A percentile compares a stretch with the other conserved stretches of the same genome.
phyloP scores from a whole-genome alignment of 2,888 invertebrate genomes.

The Phengaris alcon region DNA sequence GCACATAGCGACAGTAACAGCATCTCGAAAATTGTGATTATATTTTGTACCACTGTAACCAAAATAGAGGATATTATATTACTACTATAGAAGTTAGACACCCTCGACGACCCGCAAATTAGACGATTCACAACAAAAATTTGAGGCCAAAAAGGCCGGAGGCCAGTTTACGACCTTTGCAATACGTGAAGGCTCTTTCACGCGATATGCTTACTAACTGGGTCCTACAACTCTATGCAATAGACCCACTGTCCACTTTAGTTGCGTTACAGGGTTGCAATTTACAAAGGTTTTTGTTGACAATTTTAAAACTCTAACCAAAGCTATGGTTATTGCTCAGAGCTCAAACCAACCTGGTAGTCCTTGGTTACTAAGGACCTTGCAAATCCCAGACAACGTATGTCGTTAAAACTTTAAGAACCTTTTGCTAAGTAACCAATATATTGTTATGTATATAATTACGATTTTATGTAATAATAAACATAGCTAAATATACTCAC shows the following conservation, averaged over 20 bases:
- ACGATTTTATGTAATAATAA: neutral
- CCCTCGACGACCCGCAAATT: neutral
- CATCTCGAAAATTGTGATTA: conserved; percentile 84
- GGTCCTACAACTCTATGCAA: too few relatives aligned
- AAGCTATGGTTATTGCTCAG: too few relatives aligned
- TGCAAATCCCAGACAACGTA: too few relatives aligned
- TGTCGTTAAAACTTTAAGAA: too few relatives aligned
- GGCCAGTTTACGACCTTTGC: neutral
- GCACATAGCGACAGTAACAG: conserved; percentile 82
- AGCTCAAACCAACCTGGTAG: too few relatives aligned
- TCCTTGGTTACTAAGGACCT: too few relatives aligned
- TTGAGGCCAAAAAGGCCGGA: neutral
- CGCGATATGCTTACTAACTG: neutral
- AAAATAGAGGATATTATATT: neutral
- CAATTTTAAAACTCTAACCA: too few relatives aligned
- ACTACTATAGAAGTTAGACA: too few relatives aligned
- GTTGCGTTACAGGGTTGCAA: too few relatives aligned
- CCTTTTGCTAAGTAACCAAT: neutral
- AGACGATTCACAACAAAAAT: neutral
- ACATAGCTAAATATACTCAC: conserved; percentile 68
- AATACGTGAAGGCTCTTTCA: neutral
- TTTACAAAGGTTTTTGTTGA: too few relatives aligned
- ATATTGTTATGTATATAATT: too few relatives aligned
- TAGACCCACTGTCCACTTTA: too few relatives aligned
- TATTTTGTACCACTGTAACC: conserved; percentile 82